These are phyloP conservation scores for Apis laboriosa DNA, from an alignment of 1,140 invertebrate genomes.

Conservation along the genomic window DNA sequence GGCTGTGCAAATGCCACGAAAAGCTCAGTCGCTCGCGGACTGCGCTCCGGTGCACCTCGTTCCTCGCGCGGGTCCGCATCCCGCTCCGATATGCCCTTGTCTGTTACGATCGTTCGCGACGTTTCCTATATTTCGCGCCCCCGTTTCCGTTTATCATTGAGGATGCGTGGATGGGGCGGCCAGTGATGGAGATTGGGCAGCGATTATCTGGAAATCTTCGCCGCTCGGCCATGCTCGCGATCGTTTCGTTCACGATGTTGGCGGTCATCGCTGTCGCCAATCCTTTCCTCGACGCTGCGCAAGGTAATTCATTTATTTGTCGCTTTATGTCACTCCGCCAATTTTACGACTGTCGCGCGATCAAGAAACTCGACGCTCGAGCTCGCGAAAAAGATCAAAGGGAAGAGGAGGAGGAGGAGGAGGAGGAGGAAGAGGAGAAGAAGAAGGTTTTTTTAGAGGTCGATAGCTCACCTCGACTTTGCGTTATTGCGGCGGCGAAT, in stretches of 20 bases:
- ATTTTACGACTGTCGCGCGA: not conserved
- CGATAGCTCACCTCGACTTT: not conserved
- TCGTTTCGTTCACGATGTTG: slow-evolving; percentile 24
- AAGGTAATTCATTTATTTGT: slow-evolving; percentile 49
- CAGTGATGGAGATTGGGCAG: slow-evolving; percentile 11
- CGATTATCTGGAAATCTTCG: not conserved
- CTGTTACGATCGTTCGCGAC: not conserved
- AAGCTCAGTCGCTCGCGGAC: slow-evolving; percentile 66
- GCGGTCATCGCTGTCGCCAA: slow-evolving; percentile 30
- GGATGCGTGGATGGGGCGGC: slow-evolving; percentile 29
- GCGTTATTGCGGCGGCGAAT: not conserved
- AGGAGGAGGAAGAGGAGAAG: too few species aligned
- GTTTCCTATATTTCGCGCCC: not conserved
- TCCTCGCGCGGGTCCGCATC: slow-evolving; percentile 19
- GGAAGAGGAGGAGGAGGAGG: too few species aligned
- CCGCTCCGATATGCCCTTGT: slow-evolving; percentile 50
- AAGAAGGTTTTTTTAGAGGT: too few species aligned
- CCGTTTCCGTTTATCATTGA: not conserved
- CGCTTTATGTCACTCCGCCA: not conserved
- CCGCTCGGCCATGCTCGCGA: slow-evolving; percentile 38
- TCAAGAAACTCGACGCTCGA: not conserved
- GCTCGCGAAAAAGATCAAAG: not conserved
- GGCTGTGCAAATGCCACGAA: slow-evolving; percentile 53
- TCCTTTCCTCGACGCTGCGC: slow-evolving; percentile 50
- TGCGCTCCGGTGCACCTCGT: slow-evolving; percentile 56